Base-by-base conservation (phyloP, 1,140 invertebrate species). In the Colletes latitarsis region DNA sequence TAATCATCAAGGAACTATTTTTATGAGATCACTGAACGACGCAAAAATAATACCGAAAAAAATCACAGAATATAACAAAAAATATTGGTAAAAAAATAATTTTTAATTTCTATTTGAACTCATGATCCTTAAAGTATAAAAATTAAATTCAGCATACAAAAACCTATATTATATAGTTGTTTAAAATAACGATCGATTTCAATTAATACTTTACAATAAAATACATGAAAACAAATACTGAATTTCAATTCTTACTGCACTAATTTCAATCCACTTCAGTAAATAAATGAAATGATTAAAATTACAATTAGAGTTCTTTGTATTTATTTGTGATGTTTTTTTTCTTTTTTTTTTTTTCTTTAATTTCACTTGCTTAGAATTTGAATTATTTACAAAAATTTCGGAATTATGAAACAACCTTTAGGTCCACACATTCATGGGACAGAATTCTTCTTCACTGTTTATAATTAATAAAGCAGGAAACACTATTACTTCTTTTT, bases 371-470 rank as follows among this genome's bases (percentile, higher is more conserved):
- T 81, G 66, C 80, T 78, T 58, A 70, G 67, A 68, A 76, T 76
- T 83, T 80, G 57, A 84, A 77, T 80, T 89, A 89, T 89, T 83
- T 89, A 89, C 88, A 89, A 83, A 84, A 84, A 81, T 74, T 82
- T 85, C 79, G 55, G 53, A 77, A 78, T 84, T 81, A 86, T 46
- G 77, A 77, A 88, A 83, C 82, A 66, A 81, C 46, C 67, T 74
- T 84, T 39, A 55, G 75, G 77, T 75, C 57, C 73, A 53, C 69
- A 60, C 67, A 79, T 82, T 19, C 49, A 46, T 43, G 68, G 60
- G 63, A 83, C 74, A 80, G 21, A 74, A 49, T 76, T 69, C 52
- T 52, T 60, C 58, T 67, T 55, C 60, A 62, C 58, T 57, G 64
- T 73, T 57, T 82, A 64, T 62, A 67, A 73, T 86, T 67, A 82